Evolutionary conservation across 92 coral and sea anemone species (phyloP), one percentile per base, ranked within the genome.

Genomic region (Isaurus tuberculatus): DNA sequence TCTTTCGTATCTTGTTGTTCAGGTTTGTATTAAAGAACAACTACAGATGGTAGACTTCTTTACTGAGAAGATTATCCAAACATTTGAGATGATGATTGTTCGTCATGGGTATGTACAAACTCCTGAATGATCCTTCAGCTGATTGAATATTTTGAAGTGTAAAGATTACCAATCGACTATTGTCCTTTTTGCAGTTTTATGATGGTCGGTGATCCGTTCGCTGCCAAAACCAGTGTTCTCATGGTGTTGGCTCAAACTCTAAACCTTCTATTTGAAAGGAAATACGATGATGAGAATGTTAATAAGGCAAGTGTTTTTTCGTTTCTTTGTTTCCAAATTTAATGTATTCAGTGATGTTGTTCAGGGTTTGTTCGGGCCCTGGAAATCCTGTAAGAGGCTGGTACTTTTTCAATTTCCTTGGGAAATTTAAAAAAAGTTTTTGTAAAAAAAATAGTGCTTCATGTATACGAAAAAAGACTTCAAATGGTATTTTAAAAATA

Each of bases 121-220:
- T 8, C 14, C 32, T 32, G 60, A 43, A 25, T 10, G 17, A 60
- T 60, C 66, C 5, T 32, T 10, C 14, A 43, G 9, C 14, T 0
- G 15, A 23, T 60, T 23, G 5, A 60, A 9, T 22, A 60, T 10
- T 3, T 0, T 26, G 66, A 20, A 7, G 9, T 15, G 8, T 20
- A 10, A 23, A 8, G 13, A 9, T 75, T 3, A 33, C 27, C 2
- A 46, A 65, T n/a, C 34, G 32, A 22, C 13, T 42, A 65, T 53
- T 17, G 5, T 44, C 55, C 11, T 17, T 60, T 78, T 53, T 83
- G 2, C 82, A 97, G 99, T 25, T 97, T 97, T 60, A 97, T 97
- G 99, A 92, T 97, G 99, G 99, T 97, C 14, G 99, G 99, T n/a
- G 99, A 97, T 84, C 98, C 99, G 43, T 97, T 97, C 80, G 93